A percentile compares a stretch with the other conserved stretches of the same genome.
phyloP scores from a whole-genome alignment of 2,113 vertebrate genomes.

The Lichenostomus cassidix region DNA sequence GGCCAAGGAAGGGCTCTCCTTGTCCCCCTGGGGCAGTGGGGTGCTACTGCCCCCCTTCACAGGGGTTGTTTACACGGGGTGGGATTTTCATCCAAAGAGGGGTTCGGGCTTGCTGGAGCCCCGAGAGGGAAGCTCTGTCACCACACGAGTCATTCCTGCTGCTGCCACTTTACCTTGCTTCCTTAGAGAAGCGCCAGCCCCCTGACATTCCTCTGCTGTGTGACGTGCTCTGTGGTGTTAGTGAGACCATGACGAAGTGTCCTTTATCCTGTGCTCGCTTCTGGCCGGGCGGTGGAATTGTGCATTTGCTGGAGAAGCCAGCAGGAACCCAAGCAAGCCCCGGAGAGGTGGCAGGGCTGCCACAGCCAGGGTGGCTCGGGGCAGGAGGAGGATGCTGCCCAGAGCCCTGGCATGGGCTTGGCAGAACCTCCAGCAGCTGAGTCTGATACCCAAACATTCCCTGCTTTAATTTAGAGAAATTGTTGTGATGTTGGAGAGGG shows the following conservation, averaged over 20 bases:
- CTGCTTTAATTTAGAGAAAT: not conserved
- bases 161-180: not conserved
- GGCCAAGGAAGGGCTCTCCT: not conserved
- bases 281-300: not conserved
- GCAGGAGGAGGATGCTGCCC: not conserved
- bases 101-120: not conserved
- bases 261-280: constrained; percentile 18
- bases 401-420: not conserved
- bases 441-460: not conserved
- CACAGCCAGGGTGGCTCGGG: fast-evolving
- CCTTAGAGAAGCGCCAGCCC: not conserved
- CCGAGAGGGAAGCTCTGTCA: not conserved
- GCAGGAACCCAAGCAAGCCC: not conserved
- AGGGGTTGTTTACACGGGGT: not conserved
- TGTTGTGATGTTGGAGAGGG: not conserved
- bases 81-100: not conserved
- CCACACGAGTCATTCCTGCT: not conserved
- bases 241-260: not conserved
- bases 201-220: not conserved
- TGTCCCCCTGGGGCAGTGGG: fast-evolving
- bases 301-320: not conserved
- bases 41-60: not conserved
- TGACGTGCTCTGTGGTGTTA: not conserved
- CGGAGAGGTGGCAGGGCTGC: not conserved
- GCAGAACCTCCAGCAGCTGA: not conserved